phyloP scores from a whole-genome alignment of 2,888 invertebrate genomes.

The Leucophenga maculata region DNA sequence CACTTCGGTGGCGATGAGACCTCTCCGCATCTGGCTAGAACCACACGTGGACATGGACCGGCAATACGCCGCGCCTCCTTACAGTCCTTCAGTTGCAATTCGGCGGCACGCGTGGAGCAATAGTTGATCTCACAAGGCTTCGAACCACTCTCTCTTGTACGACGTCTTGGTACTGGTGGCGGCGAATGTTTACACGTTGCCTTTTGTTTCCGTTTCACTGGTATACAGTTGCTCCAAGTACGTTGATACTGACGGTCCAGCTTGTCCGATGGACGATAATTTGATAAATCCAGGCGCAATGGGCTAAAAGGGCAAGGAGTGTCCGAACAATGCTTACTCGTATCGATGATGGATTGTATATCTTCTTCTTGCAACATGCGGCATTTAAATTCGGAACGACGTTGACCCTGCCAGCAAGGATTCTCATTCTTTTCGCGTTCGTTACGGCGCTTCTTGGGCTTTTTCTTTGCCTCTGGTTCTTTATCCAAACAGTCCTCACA shows the following conservation, averaged over 20 bases:
- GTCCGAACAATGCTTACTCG: conserved; percentile 27
- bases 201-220: conserved; percentile 39
- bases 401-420: conserved; percentile 50
- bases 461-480: conserved; percentile 23
- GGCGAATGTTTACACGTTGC: conserved; percentile 30
- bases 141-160: not conserved
- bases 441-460: not conserved
- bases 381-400: conserved; percentile 53
- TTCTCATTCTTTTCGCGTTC: conserved; percentile 30
- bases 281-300: conserved; percentile 33
- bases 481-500: conserved; percentile 39
- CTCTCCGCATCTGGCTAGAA: conserved; percentile 26
- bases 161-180: not conserved
- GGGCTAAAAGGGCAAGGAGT: conserved; percentile 34
- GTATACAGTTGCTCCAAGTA: conserved; percentile 51
- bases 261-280: conserved; percentile 48
- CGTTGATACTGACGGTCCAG: conserved; percentile 44
- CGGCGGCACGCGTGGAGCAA: not conserved
- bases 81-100: conserved; percentile 29
- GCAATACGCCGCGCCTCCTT: not conserved
- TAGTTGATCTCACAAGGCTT: not conserved
- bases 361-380: conserved; percentile 51
- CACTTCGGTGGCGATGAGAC: not conserved
- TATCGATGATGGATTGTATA: conserved; percentile 39
- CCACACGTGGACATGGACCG: not conserved